Evolutionary conservation across 1,140 invertebrate species (phyloP), one percentile per base, ranked within the genome.

Genomic region (Thalassaphorura encarpata): DNA sequence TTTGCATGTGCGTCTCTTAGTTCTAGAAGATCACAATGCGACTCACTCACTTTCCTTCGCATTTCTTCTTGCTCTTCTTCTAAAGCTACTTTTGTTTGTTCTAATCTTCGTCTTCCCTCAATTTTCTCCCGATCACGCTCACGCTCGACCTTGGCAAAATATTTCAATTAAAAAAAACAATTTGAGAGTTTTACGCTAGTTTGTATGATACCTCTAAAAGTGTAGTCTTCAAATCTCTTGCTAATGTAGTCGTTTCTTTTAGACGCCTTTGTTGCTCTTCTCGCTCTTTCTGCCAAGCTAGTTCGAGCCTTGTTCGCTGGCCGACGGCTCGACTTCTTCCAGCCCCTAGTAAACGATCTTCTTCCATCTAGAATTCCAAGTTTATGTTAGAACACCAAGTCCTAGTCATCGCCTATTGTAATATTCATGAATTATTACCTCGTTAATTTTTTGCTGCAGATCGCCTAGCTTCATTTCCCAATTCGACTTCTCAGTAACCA

Each of bases 241-340:
- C 89, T 42, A 96, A 75, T 0, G 86, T 89, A 49, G 91, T 89
- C 0, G 90, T 91, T 73, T 96, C 90, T 66, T 88, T 84, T 3
- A 96, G 71, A 21, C 95, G 72, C 8, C 89, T 76, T 64, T 92
- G 89, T 66, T 95, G 89, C 67, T 95, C 89, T 67, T 89, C 85
- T 51, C 92, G 76, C 70, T 97, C 93, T 69, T 94, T 95, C 66
- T 94, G 89, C 92, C 92, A 97, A 1, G 90, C 89, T 15, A 94
- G 72, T 69, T 96, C 91, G 78, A 96, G 83, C 36, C 87, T 80
- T 1, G 89, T 89, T 68, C 87, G 84, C 45, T 90, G 83, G 60
- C 89, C 83, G 67, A 89, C 85, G 0, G 87, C 85, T 53, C 89
- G 76, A 1, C 69, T 56, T 72, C 72, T 60, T 74, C 87, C 88